Conservation (phyloP, 2,113 vertebrate genomes). For the Synchiropus splendidus region DNA sequence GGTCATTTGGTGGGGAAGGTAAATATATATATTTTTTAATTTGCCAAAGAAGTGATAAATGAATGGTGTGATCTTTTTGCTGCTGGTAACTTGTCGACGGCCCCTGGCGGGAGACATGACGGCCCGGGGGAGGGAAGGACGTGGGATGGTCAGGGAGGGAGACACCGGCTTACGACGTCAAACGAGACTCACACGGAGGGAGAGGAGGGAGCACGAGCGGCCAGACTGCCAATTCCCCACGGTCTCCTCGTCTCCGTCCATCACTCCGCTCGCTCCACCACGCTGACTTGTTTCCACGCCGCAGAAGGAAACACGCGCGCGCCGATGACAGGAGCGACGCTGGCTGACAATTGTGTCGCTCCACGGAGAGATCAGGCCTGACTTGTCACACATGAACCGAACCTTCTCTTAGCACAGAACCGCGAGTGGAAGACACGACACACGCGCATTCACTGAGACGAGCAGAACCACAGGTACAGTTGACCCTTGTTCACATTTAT, state of each 20-base stretch:
- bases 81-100: slow-evolving; percentile 42
- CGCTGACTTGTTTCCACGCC: neutral
- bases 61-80: too few species aligned
- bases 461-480: slow-evolving; percentile 54
- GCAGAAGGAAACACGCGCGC: slow-evolving; percentile 35
- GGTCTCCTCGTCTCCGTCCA: slow-evolving; percentile 32
- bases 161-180: slow-evolving; percentile 77
- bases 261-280: slow-evolving; percentile 8
- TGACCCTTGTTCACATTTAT: slow-evolving; percentile 2
- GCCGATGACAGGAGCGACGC: slow-evolving; percentile 50
- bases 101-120: slow-evolving; percentile 59
- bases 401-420: slow-evolving; percentile 27
- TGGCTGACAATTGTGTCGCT: slow-evolving; percentile 55
- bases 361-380: slow-evolving; percentile 33
- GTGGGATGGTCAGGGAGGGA: slow-evolving; percentile 69
- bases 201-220: slow-evolving; percentile 39
- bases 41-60: too few species aligned
- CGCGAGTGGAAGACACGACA: slow-evolving; percentile 29
- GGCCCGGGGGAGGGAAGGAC: slow-evolving; percentile 63
- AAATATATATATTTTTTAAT: too few species aligned
- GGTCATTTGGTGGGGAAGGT: too few species aligned
- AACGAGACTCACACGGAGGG: slow-evolving; percentile 47
- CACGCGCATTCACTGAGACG: slow-evolving; percentile 37
- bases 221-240: slow-evolving; percentile 49
- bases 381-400: slow-evolving; percentile 36